Evolutionary conservation across 2,113 vertebrate genomes (phyloP).

Genomic region (Saccopteryx bilineata): DNA sequence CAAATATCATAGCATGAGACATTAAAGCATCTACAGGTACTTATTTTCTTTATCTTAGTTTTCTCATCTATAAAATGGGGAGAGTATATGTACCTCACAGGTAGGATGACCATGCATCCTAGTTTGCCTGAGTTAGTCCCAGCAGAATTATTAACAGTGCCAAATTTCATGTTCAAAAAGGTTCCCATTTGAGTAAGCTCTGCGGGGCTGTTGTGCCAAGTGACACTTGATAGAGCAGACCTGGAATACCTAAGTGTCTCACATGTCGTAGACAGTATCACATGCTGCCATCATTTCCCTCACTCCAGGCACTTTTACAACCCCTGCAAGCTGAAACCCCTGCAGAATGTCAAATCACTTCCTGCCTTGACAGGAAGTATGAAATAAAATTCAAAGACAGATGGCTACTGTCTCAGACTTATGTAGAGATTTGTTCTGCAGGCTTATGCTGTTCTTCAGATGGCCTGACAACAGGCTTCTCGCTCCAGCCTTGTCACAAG

Average conservation of each 20-base stretch:
- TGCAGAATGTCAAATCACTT: background rate
- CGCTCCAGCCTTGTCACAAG: background rate
- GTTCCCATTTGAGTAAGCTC: background rate
- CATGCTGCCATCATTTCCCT: background rate
- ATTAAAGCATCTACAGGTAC: background rate
- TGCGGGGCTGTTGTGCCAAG: background rate
- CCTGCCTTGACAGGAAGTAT: conserved; percentile 6
- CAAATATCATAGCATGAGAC: background rate
- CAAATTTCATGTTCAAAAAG: background rate
- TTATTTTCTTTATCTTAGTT: conserved; percentile 33
- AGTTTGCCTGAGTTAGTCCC: background rate
- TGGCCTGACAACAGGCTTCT: background rate
- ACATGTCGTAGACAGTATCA: accelerated
- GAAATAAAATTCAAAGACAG: background rate
- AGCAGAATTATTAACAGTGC: background rate
- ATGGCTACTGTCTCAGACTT: background rate
- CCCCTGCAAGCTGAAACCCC: background rate
- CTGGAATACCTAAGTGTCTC: background rate
- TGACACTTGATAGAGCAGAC: background rate
- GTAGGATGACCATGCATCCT: background rate
- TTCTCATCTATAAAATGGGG: background rate
- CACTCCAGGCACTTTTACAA: background rate
- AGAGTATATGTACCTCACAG: background rate
- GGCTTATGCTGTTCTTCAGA: background rate
- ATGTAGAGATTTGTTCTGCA: background rate